A percentile compares a stretch with the other conserved stretches of the same genome.
Conservation (phyloP, 2,113 vertebrate genomes). For the Chloropsis cyanopogon region DNA sequence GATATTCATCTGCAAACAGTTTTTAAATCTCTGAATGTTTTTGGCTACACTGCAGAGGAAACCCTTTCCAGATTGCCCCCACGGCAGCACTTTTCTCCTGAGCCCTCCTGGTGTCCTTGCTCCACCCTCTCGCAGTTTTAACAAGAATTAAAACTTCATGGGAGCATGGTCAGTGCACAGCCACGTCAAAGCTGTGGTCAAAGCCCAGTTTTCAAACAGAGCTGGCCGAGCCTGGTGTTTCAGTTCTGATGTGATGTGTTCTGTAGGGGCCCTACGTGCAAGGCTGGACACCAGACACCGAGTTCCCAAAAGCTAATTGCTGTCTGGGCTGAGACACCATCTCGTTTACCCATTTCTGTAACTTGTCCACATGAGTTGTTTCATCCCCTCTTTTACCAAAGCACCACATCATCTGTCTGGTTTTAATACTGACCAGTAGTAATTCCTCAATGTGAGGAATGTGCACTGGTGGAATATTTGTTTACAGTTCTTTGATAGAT, state of each 20-base stretch:
- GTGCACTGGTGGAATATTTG: neutral
- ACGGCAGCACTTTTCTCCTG: neutral
- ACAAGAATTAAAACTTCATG: neutral
- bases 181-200: constrained; percentile 21
- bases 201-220: neutral
- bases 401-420: neutral
- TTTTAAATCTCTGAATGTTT: neutral
- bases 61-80: neutral
- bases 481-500: constrained; percentile 31
- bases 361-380: neutral
- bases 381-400: neutral
- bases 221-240: neutral
- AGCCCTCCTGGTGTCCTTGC: neutral
- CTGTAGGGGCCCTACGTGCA: neutral
- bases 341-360: neutral
- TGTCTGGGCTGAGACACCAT: neutral
- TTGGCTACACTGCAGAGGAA: neutral
- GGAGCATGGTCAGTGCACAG: neutral
- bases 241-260: neutral
- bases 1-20: neutral
- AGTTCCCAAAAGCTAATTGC: neutral
- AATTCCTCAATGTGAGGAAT: constrained; percentile 23
- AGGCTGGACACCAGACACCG: neutral
- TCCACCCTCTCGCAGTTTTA: neutral
- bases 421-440: constrained; percentile 1